Conservation (phyloP, 2,888 invertebrate genomes). For the Catocala sponsa region DNA sequence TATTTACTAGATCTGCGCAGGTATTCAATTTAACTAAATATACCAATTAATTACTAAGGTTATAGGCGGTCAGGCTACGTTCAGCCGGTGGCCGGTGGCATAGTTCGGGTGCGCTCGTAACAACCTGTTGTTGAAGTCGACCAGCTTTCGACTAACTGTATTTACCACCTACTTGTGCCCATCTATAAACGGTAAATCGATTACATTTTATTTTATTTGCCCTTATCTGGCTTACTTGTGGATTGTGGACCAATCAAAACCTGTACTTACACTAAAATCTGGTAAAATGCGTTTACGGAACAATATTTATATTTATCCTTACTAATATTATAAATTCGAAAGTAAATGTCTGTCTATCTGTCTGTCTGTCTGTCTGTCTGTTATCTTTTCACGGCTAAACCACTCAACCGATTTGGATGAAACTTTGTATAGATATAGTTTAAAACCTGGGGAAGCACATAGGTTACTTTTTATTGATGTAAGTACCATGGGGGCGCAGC, state of each 20-base stretch:
- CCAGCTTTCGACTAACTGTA: conserved; percentile 70
- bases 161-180: conserved; percentile 53
- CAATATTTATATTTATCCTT: too few relatives aligned
- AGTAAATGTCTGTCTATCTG: too few relatives aligned
- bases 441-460: too few relatives aligned
- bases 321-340: too few relatives aligned
- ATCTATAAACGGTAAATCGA: conserved; percentile 58
- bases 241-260: conserved; percentile 8
- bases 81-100: conserved; percentile 43
- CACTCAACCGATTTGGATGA: too few relatives aligned
- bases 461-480: too few relatives aligned
- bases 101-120: conserved; percentile 41
- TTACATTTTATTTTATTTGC: conserved; percentile 56
- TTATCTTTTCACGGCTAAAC: too few relatives aligned
- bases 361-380: too few relatives aligned
- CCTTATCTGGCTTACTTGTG: conserved; percentile 52
- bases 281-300: neutral
- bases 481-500: too few relatives aligned
- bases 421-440: too few relatives aligned
- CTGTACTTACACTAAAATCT: neutral
- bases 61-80: conserved; percentile 6
- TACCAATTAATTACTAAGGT: conserved; percentile 33
- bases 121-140: conserved; percentile 59
- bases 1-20: too few relatives aligned
- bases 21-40: neutral